Evolutionary conservation across 2,113 vertebrate genomes (phyloP).

Genomic region (Apodemus sylvaticus): DNA sequence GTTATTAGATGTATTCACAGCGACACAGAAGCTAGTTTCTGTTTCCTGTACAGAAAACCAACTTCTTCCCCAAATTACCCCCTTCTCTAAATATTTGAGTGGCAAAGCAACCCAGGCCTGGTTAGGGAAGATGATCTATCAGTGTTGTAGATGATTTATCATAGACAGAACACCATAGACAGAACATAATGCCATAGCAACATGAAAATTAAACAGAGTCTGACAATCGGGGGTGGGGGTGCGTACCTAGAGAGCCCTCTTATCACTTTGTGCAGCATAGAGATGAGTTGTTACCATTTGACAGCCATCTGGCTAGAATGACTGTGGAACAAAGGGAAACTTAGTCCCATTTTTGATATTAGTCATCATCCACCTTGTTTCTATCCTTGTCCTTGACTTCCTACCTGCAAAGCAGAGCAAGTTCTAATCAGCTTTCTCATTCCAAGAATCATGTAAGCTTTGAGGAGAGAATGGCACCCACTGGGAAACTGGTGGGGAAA

Average conservation of each 20-base stretch:
- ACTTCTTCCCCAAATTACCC: background rate
- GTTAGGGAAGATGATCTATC: background rate
- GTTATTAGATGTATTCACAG: background rate
- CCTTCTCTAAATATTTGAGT: background rate
- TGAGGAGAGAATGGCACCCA: background rate
- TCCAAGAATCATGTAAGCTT: background rate
- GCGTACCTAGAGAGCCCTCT: background rate
- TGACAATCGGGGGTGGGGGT: background rate
- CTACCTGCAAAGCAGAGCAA: background rate
- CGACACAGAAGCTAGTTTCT: background rate
- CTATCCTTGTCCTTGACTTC: background rate
- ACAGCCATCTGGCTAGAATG: background rate
- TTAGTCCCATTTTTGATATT: background rate
- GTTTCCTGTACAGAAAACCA: background rate
- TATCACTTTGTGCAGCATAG: background rate
- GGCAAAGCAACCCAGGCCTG: background rate
- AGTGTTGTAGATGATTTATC: background rate
- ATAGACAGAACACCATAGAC: background rate
- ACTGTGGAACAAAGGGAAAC: background rate
- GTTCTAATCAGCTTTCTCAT: background rate
- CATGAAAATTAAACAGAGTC: conserved; percentile 15
- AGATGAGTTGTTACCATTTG: background rate
- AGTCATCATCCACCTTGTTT: background rate
- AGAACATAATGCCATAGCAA: background rate
- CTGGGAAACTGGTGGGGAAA: background rate